Base-by-base conservation (phyloP, 2,797 vertebrate species). In the Distichodus sexfasciatus region DNA sequence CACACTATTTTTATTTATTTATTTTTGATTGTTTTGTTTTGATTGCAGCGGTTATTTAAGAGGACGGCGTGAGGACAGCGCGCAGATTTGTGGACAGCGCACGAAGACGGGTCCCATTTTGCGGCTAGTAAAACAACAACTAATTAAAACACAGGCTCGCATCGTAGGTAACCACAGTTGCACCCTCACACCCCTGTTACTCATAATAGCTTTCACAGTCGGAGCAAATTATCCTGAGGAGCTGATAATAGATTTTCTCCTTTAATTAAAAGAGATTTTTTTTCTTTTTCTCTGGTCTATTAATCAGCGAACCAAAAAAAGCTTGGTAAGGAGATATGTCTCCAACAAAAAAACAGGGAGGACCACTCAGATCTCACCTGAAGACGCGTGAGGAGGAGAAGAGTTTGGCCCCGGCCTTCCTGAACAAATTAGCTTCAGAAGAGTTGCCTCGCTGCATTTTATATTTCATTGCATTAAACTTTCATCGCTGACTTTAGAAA, bases 161-260 rank as follows among this genome's bases (percentile, higher is more conserved):
- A 75, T 81, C 80, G 74, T 81, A 83, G 78, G 80, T 81, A 81
- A 85, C 79, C 76, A 71, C 77, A 81, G 78, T 85, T 78, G 71
- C 72, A 75, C 77, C 71, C 76, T 79, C 76, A 76, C 74, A 83
- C 77, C 74, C 78, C 83, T 75, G 73, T 75, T 66, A 79, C 79
- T 75, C 72, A 51, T 79, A 80, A 84, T 84, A 77, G 81, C 80
- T 80, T 77, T 80, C 76, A 55, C 81, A 81, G 79, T 84, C 71
- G 66, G 81, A 81, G 80, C 81, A 82, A 82, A 83, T 83, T 82
- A 83, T 82, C 75, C 71, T 69, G 75, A 82, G 76, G 75, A 81
- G 78, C 78, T 80, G 78, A 79, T 83, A 81, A 83, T 83, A 83
- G 78, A 82, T 83, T 83, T 83, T 80, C 80, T 81, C 69, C 77